Conservation (phyloP, 2,113 vertebrate species). For the Helogale parvula region DNA sequence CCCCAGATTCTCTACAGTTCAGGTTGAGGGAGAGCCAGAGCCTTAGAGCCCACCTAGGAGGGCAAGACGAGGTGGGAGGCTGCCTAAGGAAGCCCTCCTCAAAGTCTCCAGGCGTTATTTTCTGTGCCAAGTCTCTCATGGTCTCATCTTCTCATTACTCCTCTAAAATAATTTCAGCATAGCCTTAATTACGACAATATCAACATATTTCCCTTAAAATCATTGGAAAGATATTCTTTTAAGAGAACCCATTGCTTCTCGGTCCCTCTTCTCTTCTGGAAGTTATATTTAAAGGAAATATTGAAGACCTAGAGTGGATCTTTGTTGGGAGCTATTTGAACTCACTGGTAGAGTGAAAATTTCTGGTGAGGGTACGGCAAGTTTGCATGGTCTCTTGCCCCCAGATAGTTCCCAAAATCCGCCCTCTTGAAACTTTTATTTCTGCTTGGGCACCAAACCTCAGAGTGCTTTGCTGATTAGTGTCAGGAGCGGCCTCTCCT, state of each 20-base stretch:
- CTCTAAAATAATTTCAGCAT: not conserved
- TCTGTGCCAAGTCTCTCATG: not conserved
- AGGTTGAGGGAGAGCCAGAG: not conserved
- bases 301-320: not conserved
- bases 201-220: not conserved
- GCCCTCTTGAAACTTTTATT: no score
- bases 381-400: no score
- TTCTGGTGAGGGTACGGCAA: no score
- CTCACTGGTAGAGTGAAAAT: no score
- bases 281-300: slow-evolving; percentile 8
- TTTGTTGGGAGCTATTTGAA: not conserved
- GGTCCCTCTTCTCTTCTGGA: not conserved
- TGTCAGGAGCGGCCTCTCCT: no score
- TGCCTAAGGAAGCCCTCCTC: not conserved
- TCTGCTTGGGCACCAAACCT: no score
- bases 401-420: no score
- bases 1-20: not conserved
- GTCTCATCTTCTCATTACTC: not conserved
- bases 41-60: not conserved
- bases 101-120: not conserved
- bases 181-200: not conserved
- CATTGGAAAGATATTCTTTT: not conserved
- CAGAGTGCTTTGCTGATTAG: no score
- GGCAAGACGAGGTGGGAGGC: not conserved
- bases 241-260: not conserved